Base-by-base conservation (phyloP, 1,140 invertebrate genomes). In the Temnothorax longispinosus region DNA sequence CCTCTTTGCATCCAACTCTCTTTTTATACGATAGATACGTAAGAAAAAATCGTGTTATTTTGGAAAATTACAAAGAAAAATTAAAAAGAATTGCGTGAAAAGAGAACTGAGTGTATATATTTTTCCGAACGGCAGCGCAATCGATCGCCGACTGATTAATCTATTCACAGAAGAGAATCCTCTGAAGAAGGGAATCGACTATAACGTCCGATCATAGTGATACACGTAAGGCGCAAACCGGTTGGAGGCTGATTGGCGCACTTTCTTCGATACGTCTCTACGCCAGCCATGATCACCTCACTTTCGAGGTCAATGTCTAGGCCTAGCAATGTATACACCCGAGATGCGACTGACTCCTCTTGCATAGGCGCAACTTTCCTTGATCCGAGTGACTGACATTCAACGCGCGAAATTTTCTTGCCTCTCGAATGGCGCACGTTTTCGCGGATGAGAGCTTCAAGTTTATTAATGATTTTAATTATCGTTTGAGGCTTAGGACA, bases 271-370 rank as follows among this genome's bases (percentile, higher is more conserved):
- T 88, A 88, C n/a, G 69, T 15, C 76, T 71, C 71, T 86, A 18
- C 58, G 27, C 72, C 56, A 15, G 41, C 67, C 62, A 58, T 62
- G 87, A 90, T 92, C 90, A 86, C 88, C 86, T 88, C 71, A 76
- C 92, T 93, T 93, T 93, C 92, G 92, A 93, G 92, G 93, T 93
- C 93, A 93, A 93, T 93, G 93, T 93, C 92, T 93, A 93, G 86
- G 78, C 77, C 76, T 67, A 54, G 35, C 13, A n/a, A 54, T 54
- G 64, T 47, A 15, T 85, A 56, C 78, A 54, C 60, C 21, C 2
- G 32, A 65, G 65, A 84, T 65, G 21, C 52, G 69, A 64, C 15
- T 85, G 13, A 27, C 27, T 67, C 60, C 47, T 56, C 27, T 78
- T 18, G 60, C 38, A 78, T 38, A 41, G 27, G 32, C 15, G 27